phyloP scores from a whole-genome alignment of 1,140 invertebrate species.

The Melipona quadrifasciata region DNA sequence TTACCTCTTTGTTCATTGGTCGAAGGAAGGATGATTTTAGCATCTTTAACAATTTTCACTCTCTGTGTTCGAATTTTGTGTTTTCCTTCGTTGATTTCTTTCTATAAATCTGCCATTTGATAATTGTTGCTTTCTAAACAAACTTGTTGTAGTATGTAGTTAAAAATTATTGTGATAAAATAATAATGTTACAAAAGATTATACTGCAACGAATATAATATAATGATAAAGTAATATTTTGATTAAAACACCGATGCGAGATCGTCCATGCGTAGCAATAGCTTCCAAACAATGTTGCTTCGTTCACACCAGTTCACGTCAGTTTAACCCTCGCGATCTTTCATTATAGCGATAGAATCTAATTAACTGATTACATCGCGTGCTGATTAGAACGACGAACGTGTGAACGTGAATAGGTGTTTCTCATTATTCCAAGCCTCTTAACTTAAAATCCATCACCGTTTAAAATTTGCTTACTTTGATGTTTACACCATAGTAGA shows the following conservation, averaged over 20 bases:
- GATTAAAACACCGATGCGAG: not conserved
- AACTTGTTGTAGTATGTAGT: not conserved
- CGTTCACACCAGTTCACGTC: not conserved
- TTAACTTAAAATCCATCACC: too few species aligned
- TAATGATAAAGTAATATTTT: not conserved
- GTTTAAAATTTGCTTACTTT: too few species aligned
- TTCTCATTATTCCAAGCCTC: not conserved
- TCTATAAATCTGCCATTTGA: not conserved
- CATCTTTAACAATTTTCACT: not conserved
- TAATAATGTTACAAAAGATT: too few species aligned
- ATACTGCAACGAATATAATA: too few species aligned
- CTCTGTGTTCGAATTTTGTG: not conserved
- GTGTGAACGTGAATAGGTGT: not conserved
- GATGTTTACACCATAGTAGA: too few species aligned
- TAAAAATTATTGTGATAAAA: not conserved
- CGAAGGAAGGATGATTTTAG: not conserved
- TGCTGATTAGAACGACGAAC: not conserved
- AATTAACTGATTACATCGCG: not conserved
- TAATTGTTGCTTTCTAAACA: not conserved
- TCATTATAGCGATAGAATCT: not conserved
- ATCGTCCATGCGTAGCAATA: not conserved
- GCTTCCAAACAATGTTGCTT: not conserved
- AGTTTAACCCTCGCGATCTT: conserved; percentile 1
- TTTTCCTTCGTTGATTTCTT: not conserved
- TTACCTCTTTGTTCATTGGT: too few species aligned